Evolutionary conservation across 1,140 invertebrate species (phyloP), one percentile per base, ranked within the genome.

Genomic region (Drosophila nasuta): DNA sequence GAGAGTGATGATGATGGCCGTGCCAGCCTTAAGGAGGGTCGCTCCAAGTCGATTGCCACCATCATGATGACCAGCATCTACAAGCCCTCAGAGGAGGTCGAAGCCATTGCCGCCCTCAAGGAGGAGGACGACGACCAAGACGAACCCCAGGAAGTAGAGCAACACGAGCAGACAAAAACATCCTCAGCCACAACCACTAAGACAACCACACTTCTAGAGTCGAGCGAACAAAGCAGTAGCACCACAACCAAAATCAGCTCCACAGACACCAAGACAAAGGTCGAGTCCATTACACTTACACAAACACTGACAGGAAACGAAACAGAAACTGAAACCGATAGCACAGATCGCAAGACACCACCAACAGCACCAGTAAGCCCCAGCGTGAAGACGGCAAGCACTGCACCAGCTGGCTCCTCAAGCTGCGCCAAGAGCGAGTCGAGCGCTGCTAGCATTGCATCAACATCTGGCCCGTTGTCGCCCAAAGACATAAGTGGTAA

Each of bases 1-100:
- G 86, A 86, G 2, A 70, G 60, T 8, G 70, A 73, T 35, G 79
- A 79, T 0, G 85, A 90, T 3, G 79, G 79, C 2, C 69, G 67
- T 3, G 56, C 75, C 8, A 83, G 77, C 15, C 71, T 92, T 3
- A 92, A 92, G 54, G 92, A 91, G 60, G 68, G 78, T 25, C 83
- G 92, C 7, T 92, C 92, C 41, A 92, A 92, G 56, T 92, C 92
- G 10, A 91, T 92, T 60, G 91, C 92, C 28, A 90, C 90, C 28
- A 92, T 92, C n/a, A 92, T 92, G 92, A 92, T 92, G 77, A 92
- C 92, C n/a, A 93, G 92, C 75, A 91, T 91, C 57, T 92, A 92
- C 45, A 92, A 91, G 52, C 91, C 91, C 3, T 81, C 89, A 25
- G 83, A 89, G 46, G 82, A 92, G 6, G 30, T 80, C 0, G 75